Evolutionary conservation across 1,140 invertebrate species (phyloP), one percentile per base, ranked within the genome.

Genomic region (Pachypsylla venusta): DNA sequence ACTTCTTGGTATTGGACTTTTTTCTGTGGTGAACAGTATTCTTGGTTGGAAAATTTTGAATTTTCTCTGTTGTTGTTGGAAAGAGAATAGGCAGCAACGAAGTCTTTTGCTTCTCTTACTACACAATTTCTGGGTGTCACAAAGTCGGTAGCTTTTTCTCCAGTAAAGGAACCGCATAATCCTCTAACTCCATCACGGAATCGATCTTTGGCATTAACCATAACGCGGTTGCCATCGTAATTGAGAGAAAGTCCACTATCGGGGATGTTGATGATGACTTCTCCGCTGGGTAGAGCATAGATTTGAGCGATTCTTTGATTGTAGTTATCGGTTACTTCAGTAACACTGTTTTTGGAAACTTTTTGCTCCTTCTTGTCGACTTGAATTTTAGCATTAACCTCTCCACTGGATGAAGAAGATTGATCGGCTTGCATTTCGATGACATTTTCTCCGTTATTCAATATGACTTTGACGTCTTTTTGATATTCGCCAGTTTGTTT

Each of bases 91-190:
- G 74, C 70, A 1, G 75, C 75, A 2, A 69, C 71, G 60, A 81
- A 84, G 20, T 73, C 66, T 19, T 77, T 64, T 0, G 75, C 68
- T 24, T 75, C 69, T 60, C 71, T 68, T 4, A 79, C 62, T 20
- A 74, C 54, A 60, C 76, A 79, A 40, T 79, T 78, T 35, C 72
- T 64, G 0, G 82, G 81, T 22, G 75, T 73, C 1, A 70, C 64
- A 60, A 81, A 79, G 61, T 84, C 82, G 59, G 78, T 74, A 25
- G 68, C 62, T 2, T 67, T 58, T 16, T 81, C 73, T 3, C 75
- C 74, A 63, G 75, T 77, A 71, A 76, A 80, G 27, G 73, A 74
- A 7, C 83, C 84, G 65, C 82, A 85, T 20, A 85, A 73, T 62
- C 83, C 83, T 39, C 75, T 73, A 25, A 79, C 68, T 7, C 68